Conservation (phyloP, 2,888 invertebrate genomes). For the Prenolepis imparis region DNA sequence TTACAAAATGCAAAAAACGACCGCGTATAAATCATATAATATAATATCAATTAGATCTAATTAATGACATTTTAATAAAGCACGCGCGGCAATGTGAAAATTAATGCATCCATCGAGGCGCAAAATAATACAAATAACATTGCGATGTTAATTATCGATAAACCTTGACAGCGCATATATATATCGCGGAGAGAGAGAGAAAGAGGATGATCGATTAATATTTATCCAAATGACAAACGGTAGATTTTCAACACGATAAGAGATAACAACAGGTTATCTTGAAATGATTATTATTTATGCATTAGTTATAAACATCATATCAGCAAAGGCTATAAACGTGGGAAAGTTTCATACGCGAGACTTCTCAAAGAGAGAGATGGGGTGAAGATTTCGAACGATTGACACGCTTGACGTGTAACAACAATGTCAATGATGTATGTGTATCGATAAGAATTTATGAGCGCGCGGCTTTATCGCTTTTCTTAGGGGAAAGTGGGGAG, state of each 20-base stretch:
- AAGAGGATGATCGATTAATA: slow-evolving; percentile 36
- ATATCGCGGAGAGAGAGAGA: not conserved
- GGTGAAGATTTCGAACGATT: not conserved
- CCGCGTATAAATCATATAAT: not conserved
- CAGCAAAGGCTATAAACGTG: not conserved
- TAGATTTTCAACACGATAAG: slow-evolving; percentile 27
- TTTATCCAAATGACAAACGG: slow-evolving; percentile 28
- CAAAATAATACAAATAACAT: slow-evolving; percentile 17
- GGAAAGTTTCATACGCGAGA: not conserved
- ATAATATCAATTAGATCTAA: slow-evolving; percentile 12
- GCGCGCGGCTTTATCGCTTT: slow-evolving; percentile 45
- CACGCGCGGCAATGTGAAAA: not conserved
- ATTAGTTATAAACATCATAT: slow-evolving; percentile 11
- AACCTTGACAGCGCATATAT: not conserved
- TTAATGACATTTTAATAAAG: slow-evolving; percentile 24
- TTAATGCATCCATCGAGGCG: slow-evolving; percentile 2
- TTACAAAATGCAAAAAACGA: slow-evolving; percentile 13
- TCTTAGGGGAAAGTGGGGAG: slow-evolving; percentile 10
- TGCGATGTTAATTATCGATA: slow-evolving; percentile 18
- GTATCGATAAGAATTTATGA: slow-evolving; percentile 43
- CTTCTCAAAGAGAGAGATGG: not conserved
- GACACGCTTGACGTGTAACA: slow-evolving; percentile 34
- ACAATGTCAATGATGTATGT: slow-evolving; percentile 34
- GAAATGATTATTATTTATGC: slow-evolving; percentile 24
- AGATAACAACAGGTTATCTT: slow-evolving; percentile 18